Conservation (phyloP, 2,797 vertebrate species). For the Melanotaenia maccullochi region DNA sequence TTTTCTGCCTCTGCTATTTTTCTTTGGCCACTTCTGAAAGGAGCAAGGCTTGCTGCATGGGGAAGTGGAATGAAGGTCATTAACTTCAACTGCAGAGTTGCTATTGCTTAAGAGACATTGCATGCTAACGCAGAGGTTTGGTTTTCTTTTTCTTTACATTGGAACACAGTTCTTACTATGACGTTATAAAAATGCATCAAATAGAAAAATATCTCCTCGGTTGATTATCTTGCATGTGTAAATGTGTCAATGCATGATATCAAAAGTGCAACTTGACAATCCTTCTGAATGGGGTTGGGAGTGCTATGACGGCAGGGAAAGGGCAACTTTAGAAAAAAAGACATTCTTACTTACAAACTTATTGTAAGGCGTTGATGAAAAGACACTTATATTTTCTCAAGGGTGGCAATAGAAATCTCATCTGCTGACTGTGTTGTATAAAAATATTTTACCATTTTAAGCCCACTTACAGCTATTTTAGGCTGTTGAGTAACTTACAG, state of each 20-base stretch:
- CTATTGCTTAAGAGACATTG: slow-evolving; percentile 80
- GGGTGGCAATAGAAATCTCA: slow-evolving; percentile 60
- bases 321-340: slow-evolving; percentile 43
- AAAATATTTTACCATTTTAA: slow-evolving; percentile 75
- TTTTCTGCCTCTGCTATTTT: slow-evolving; percentile 34
- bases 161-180: slow-evolving; percentile 50
- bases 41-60: slow-evolving; percentile 51
- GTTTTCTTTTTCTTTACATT: slow-evolving; percentile 50
- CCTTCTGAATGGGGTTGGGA: slow-evolving; percentile 58
- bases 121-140: slow-evolving; percentile 71
- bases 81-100: slow-evolving; percentile 60
- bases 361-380: slow-evolving; percentile 77
- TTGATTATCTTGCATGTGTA: slow-evolving; percentile 77
- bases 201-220: slow-evolving; percentile 83
- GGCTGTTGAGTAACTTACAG: slow-evolving; percentile 70
- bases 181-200: slow-evolving; percentile 59
- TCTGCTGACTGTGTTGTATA: slow-evolving; percentile 65
- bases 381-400: slow-evolving; percentile 59
- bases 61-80: slow-evolving; percentile 57
- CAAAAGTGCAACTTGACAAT: slow-evolving; percentile 77
- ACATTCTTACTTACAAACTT: slow-evolving; percentile 77
- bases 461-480: slow-evolving; percentile 49
- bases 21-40: slow-evolving; percentile 74
- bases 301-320: slow-evolving; percentile 59
- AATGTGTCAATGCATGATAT: slow-evolving; percentile 71